A percentile compares a stretch with the other conserved stretches of the same genome.
These are phyloP conservation scores for Spodoptera exigua DNA, from an alignment of 2,888 invertebrate species.

Conservation along the genomic window DNA sequence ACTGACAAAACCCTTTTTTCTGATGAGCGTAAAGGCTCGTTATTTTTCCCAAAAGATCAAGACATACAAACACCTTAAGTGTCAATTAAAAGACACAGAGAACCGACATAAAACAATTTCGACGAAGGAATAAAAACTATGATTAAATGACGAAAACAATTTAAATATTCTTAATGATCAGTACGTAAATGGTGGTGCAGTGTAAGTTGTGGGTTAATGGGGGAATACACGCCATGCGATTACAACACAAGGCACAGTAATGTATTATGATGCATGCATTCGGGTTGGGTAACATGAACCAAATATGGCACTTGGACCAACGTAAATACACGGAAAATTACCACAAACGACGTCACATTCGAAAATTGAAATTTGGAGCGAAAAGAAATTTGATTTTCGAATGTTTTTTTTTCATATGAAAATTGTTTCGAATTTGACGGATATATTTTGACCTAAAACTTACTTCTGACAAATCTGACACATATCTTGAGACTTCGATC, in stretches of 20 bases:
- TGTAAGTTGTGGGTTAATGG: slow-evolving; percentile 35
- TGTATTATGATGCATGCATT: slow-evolving; percentile 68
- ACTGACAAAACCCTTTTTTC: too few species aligned
- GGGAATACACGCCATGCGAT: slow-evolving; percentile 42
- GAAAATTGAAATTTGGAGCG: too few species aligned
- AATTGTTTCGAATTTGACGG: too few species aligned
- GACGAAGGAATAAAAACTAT: slow-evolving; percentile 38
- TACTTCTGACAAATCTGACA: too few species aligned
- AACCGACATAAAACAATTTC: slow-evolving; percentile 25
- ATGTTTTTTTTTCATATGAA: too few species aligned
- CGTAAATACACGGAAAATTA: slow-evolving; percentile 10
- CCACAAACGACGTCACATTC: too few species aligned
- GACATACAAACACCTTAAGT: slow-evolving; percentile 16
- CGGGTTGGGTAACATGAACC: slow-evolving; percentile 60
- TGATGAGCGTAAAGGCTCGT: too few species aligned
- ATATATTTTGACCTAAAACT: too few species aligned
- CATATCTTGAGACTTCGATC: too few species aligned
- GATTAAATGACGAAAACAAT: slow-evolving; percentile 34
- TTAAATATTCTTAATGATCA: slow-evolving; percentile 51
- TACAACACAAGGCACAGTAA: slow-evolving; percentile 41
- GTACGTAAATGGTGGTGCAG: slow-evolving; percentile 33
- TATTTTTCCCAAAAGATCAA: too few species aligned
- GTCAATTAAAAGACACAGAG: slow-evolving; percentile 33
- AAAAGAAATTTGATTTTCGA: too few species aligned
- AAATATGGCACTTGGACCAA: slow-evolving; percentile 59